Evolutionary conservation across 2,113 vertebrate genomes (phyloP).

Genomic region (Oenanthe oenanthe): DNA sequence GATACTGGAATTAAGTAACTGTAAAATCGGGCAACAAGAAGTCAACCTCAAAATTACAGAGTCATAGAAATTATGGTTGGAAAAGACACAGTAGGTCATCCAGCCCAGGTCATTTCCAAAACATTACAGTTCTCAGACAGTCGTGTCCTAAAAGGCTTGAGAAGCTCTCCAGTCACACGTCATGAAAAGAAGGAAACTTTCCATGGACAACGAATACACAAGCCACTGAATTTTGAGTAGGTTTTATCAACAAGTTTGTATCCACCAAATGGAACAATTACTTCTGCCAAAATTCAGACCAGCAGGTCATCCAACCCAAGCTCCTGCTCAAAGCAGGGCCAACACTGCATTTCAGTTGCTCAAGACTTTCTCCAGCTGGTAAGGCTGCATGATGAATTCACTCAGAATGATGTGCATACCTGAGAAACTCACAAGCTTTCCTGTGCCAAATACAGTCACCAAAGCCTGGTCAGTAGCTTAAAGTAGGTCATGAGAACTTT

Average conservation of each 20-base stretch:
- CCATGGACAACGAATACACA: rapidly evolving
- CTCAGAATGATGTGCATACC: neutral
- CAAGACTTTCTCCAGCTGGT: neutral
- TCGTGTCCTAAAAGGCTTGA: neutral
- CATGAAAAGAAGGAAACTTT: neutral
- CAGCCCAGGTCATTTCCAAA: constrained; percentile 21
- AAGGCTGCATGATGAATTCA: neutral
- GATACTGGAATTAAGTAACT: constrained; percentile 47
- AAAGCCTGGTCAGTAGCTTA: neutral
- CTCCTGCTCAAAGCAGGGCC: neutral
- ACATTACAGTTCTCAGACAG: neutral
- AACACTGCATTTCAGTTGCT: neutral
- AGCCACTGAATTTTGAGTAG: neutral
- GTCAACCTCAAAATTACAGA: constrained; percentile 41
- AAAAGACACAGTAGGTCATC: constrained; percentile 9
- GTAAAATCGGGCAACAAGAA: constrained; percentile 53
- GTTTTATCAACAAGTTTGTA: neutral
- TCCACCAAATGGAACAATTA: neutral
- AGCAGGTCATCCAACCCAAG: neutral
- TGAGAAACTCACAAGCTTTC: neutral
- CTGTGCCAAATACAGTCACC: neutral
- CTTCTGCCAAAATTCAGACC: neutral
- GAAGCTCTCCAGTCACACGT: neutral
- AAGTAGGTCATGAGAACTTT: neutral
- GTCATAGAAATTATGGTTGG: constrained; percentile 26